phyloP scores from a whole-genome alignment of 2,888 invertebrate species.

The Atrina japonica region DNA sequence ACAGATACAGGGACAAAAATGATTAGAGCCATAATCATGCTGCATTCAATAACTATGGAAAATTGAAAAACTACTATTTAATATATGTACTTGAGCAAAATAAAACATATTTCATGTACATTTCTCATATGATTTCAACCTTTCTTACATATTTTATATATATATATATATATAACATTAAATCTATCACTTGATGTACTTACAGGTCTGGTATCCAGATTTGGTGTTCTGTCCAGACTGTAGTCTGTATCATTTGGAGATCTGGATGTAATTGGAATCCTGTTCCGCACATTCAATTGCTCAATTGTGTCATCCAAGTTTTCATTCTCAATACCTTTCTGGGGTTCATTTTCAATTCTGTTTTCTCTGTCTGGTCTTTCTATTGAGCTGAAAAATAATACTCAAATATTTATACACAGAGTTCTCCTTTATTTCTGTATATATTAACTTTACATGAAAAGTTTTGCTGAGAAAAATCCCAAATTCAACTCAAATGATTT shows the following conservation, averaged over 20 bases:
- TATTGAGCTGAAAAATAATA: slow-evolving; percentile 1
- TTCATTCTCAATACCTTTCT: slow-evolving; percentile 3
- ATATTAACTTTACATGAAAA: too few relatives aligned
- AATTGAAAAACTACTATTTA: too few relatives aligned
- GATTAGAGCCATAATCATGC: too few relatives aligned
- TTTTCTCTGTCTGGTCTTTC: slow-evolving; percentile 9
- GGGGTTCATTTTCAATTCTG: background rate
- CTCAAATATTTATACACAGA: background rate
- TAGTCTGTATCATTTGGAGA: slow-evolving; percentile 45
- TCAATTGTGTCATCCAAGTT: slow-evolving; percentile 67
- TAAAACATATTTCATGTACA: too few relatives aligned
- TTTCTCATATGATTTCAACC: too few relatives aligned
- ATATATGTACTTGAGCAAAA: too few relatives aligned
- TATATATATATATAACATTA: too few relatives aligned
- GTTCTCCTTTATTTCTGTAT: background rate
- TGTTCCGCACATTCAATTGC: slow-evolving; percentile 60
- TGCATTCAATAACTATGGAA: too few relatives aligned
- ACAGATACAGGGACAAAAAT: background rate
- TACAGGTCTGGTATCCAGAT: slow-evolving; percentile 59
- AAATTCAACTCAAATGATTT: too few relatives aligned
- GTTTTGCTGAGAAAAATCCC: too few relatives aligned
- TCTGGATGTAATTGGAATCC: slow-evolving; percentile 44
- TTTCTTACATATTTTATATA: too few relatives aligned
- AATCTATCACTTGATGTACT: too few relatives aligned
- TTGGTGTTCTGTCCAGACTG: slow-evolving; percentile 48